Evolutionary conservation across 2,888 invertebrate genomes (phyloP), one percentile per base, ranked within the genome.

Genomic region (Bombyx huttoni): DNA sequence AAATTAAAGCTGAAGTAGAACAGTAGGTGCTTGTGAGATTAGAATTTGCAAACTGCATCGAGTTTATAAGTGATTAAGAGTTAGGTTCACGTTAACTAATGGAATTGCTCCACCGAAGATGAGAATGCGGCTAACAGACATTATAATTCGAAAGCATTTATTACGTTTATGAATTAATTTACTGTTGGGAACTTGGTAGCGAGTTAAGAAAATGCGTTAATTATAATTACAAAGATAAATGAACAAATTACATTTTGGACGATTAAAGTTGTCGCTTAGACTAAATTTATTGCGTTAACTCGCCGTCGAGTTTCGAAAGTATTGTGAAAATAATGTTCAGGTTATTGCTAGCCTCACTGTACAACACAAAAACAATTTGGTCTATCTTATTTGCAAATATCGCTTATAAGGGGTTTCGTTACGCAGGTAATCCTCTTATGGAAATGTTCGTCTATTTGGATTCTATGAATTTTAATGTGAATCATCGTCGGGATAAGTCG

Each of bases 241-340:
- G 58, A 58, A 58, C 61, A 62, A 63, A 65, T 60, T 63, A 59
- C 53, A 61, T 53, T 66, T 58, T 60, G 51, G 54, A 50, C 55
- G 60, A 69, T 70, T 65, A 66, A 66, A 61, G 57, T 52, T 56
- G 52, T 47, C 58, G 55, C 61, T 65, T 64, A 63, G 67, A 68
- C 70, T 62, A 58, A 68, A 64, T 68, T 68, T 63, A 62, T 62
- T 53, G 57, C 56, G 52, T 53, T 51, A 52, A 58, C 56, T 54
- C 54, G 54, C 54, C 54, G 53, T 54, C 53, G 57, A 62, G 52
- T 60, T 64, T 60, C 53, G 50, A 57, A 68, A 68, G 64, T 64
- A 70, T 66, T 62, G 58, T 62, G 57, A 53, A 57, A 67, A 61
- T 59, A 53, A 54, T 62, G 55, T 57, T 58, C 48, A 40, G 40